Percentiles rank a stretch among this genome's conserved stretches.
These are phyloP conservation scores for Drosophila emarginata DNA, from an alignment of 2,888 invertebrate species.

Conservation along the genomic window DNA sequence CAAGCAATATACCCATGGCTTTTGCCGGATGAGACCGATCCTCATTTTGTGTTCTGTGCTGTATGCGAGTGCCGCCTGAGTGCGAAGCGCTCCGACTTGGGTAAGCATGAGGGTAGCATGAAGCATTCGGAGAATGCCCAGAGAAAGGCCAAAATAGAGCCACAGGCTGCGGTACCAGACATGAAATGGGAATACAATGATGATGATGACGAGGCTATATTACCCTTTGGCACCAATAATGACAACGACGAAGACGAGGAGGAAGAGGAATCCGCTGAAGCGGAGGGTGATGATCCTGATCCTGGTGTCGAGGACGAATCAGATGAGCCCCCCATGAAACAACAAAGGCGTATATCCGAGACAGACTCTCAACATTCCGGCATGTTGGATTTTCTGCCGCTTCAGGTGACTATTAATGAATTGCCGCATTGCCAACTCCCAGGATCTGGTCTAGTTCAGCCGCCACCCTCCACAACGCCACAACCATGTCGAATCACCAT, in stretches of 20 bases:
- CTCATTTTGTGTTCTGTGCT: conserved; percentile 73
- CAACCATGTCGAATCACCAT: conserved; percentile 71
- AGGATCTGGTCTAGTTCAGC: neutral
- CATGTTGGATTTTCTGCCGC: conserved; percentile 62
- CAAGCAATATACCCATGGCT: conserved; percentile 70
- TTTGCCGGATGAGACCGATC: conserved; percentile 70
- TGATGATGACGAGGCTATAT: conserved; percentile 56
- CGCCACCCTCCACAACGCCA: conserved; percentile 27
- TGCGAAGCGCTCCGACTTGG: conserved; percentile 74
- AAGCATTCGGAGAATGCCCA: conserved; percentile 71
- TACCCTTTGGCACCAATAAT: conserved; percentile 36
- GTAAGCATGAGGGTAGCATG: conserved; percentile 75
- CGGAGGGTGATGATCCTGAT: conserved; percentile 21
- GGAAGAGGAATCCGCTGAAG: conserved; percentile 33
- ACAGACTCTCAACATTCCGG: conserved; percentile 73
- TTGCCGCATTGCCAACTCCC: conserved; percentile 39
- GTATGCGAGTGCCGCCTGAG: conserved; percentile 70
- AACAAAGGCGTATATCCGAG: conserved; percentile 62
- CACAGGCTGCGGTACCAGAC: neutral
- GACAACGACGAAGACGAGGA: conserved; percentile 29
- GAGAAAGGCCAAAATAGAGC: conserved; percentile 54
- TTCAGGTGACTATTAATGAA: conserved; percentile 72
- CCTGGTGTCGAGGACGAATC: conserved; percentile 19
- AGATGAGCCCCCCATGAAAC: conserved; percentile 37
- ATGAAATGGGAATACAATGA: conserved; percentile 72